Conservation (phyloP, 2,113 vertebrate species). For the Leptocoma aspasia region DNA sequence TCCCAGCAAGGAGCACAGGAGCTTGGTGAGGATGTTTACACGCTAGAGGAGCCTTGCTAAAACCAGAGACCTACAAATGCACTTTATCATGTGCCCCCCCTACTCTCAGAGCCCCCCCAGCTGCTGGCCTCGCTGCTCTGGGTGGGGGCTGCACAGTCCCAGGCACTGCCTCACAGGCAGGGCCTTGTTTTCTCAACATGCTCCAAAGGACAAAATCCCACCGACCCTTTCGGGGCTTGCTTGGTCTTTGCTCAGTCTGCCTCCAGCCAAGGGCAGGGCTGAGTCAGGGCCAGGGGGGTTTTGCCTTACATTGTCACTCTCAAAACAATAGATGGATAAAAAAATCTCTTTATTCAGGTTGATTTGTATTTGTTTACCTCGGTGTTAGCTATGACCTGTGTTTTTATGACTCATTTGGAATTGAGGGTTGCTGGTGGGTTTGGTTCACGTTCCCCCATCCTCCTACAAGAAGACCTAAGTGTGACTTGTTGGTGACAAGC, state of each 20-base stretch:
- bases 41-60: conserved; percentile 22
- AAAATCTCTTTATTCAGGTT: conserved; percentile 10
- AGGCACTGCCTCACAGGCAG: background rate
- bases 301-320: background rate
- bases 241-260: background rate
- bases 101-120: background rate
- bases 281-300: background rate
- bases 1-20: fast-evolving
- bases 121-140: background rate
- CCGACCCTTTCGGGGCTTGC: background rate
- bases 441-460: background rate
- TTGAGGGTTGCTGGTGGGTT: background rate
- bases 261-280: background rate
- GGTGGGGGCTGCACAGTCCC: background rate
- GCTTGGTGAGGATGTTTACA: conserved; percentile 27
- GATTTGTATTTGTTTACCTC: conserved; percentile 38
- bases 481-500: background rate
- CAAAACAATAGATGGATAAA: background rate
- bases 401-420: background rate
- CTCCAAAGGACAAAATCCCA: background rate
- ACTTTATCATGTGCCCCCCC: conserved; percentile 20
- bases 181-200: background rate
- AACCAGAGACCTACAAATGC: background rate
- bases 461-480: background rate
- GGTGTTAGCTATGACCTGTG: background rate